These are phyloP conservation scores for Adelosebastes latens DNA, from an alignment of 2,797 vertebrate species.

Conservation along the genomic window DNA sequence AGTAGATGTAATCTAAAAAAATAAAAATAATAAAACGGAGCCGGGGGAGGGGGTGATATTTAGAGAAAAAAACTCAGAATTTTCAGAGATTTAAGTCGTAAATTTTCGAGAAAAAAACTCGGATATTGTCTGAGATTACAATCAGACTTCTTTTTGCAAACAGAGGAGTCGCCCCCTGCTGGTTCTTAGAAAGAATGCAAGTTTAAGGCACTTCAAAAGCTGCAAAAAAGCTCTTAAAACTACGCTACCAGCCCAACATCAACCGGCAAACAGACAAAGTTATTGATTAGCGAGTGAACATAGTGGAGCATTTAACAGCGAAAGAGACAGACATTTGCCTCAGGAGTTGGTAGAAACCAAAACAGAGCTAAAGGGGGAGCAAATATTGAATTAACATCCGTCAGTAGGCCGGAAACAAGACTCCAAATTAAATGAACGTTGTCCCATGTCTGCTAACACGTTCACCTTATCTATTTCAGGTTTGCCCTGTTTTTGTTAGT, in stretches of 20 bases:
- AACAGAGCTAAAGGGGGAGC: rapidly evolving
- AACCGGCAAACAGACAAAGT: background rate
- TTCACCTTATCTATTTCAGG: background rate
- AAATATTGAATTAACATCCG: background rate
- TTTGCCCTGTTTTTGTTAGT: background rate
- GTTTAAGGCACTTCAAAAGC: background rate
- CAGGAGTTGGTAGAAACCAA: background rate
- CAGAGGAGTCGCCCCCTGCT: no score
- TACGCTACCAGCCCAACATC: background rate
- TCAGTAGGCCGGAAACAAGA: background rate
- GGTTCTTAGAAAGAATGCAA: no score
- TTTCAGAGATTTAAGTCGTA: no score
- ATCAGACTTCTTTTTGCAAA: no score
- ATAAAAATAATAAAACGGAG: no score
- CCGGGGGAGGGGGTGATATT: no score
- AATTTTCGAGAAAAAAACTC: no score
- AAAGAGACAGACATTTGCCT: background rate
- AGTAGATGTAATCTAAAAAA: no score
- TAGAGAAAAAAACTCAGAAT: no score
- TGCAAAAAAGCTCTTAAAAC: background rate
- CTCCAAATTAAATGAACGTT: background rate
- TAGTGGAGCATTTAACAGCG: background rate
- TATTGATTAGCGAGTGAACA: rapidly evolving
- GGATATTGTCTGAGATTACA: no score
- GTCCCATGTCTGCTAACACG: background rate